These are phyloP conservation scores for Microtus richardsoni DNA, from an alignment of 2,113 vertebrate genomes.

Conservation along the genomic window DNA sequence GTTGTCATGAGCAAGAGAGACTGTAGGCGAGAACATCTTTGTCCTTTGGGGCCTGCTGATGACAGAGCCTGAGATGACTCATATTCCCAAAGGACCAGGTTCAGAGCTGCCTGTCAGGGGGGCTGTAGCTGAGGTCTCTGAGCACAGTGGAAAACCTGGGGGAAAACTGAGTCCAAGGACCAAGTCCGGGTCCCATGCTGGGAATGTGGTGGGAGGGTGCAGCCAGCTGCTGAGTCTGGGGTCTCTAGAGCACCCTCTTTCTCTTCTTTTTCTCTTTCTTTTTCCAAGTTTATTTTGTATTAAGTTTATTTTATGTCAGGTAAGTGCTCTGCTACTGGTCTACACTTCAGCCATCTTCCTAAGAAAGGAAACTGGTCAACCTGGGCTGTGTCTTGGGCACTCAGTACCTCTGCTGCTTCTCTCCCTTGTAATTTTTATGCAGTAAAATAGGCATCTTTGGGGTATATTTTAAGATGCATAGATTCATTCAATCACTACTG, in stretches of 20 bases:
- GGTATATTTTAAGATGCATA: background rate
- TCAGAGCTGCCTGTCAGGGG: background rate
- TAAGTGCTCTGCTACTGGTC: background rate
- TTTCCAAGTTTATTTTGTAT: background rate
- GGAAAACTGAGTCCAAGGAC: background rate
- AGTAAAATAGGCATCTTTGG: background rate
- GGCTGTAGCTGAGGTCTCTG: too few relatives aligned
- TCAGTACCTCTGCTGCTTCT: background rate
- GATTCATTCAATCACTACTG: background rate
- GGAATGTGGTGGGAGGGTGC: background rate
- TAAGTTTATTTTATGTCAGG: background rate
- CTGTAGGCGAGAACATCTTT: background rate
- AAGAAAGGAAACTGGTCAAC: background rate
- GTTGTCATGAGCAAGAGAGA: background rate
- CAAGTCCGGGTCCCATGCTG: rapidly evolving
- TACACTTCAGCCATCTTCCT: background rate
- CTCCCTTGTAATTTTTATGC: background rate
- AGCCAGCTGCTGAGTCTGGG: background rate
- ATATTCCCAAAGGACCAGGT: background rate
- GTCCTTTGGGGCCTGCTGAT: background rate
- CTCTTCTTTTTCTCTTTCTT: background rate
- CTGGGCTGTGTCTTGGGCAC: background rate
- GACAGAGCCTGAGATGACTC: background rate
- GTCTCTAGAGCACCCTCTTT: background rate
- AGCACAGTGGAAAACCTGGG: background rate